Evolutionary conservation across 2,888 invertebrate genomes (phyloP).

Genomic region (Eurois occulta): DNA sequence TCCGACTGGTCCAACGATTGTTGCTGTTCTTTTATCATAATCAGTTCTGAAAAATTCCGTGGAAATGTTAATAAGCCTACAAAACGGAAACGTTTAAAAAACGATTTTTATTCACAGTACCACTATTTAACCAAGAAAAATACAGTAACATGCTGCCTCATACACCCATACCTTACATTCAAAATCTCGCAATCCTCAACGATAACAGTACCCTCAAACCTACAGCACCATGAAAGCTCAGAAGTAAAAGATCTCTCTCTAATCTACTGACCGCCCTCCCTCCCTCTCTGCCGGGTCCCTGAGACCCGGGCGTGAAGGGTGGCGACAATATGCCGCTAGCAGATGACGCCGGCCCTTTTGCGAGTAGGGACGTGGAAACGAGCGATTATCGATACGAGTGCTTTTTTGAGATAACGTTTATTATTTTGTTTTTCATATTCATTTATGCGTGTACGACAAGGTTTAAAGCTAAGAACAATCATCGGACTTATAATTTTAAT

Average conservation of each 20-base stretch:
- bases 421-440: not conserved
- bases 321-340: slow-evolving; percentile 84
- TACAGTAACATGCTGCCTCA: not conserved
- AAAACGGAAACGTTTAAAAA: not conserved
- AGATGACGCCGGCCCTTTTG: slow-evolving; percentile 83
- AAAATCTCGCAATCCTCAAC: slow-evolving; percentile 18
- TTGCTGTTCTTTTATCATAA: not conserved
- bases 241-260: slow-evolving; percentile 58
- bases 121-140: not conserved
- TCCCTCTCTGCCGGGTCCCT: slow-evolving; percentile 31
- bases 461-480: not conserved
- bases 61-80: not conserved
- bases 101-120: not conserved
- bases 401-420: not conserved
- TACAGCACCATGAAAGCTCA: slow-evolving; percentile 38
- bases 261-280: slow-evolving; percentile 61
- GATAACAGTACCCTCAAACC: slow-evolving; percentile 41
- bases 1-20: not conserved
- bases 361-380: slow-evolving; percentile 51
- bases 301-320: slow-evolving; percentile 68
- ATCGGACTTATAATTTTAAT: not conserved
- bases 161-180: not conserved
- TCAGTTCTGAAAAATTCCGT: not conserved
- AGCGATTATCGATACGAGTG: slow-evolving; percentile 41
- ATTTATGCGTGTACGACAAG: not conserved